Evolutionary conservation across 92 coral and sea anemone genomes (phyloP), one percentile per base, ranked within the genome.

Genomic region (Parazoanthus darwini): DNA sequence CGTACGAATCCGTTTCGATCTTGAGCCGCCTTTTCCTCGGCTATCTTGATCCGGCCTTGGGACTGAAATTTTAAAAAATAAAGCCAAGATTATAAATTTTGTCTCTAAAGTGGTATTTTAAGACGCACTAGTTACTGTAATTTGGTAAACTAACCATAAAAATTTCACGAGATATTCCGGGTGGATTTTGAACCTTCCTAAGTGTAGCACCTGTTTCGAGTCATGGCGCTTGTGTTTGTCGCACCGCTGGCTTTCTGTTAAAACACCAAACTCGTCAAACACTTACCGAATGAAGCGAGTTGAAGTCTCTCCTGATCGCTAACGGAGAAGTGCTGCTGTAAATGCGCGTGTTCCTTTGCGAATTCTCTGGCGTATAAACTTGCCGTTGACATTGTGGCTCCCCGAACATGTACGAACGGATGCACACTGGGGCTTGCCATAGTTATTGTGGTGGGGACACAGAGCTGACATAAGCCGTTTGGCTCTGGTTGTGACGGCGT

Each of bases 1-100:
- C 0, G 99, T 97, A 3, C 99, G 94, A 71, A 97, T 97, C 82
- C 99, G 90, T 48, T 97, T 97, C 79, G 99, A 95, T 66, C 99
- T 91, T 9, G 99, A 97, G 81, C 93, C 94, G 22, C 94, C 92
- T 82, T 96, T 89, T 79, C 90, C 92, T 20, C 90, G 86, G 80
- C 89, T 91, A 84, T 89, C 93, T 29, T 97, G 90, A 37, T 97
- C 99, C 35, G 94, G 90, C 43, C 97, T 92, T 71, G 97, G 85
- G 87, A 90, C 87, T 88, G 82, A 86, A 86, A 81, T 51, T 63
- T 86, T 74, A 81, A 86, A 85, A 25, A 81, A 88, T 77, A 79
- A 88, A 86, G 46, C 25, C 43, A 23, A 82, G 44, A 82, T 74
- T 42, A 81, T 77, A 88, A 79, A 79, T 51, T 36, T 16, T 74